phyloP scores from a whole-genome alignment of 2,797 vertebrate genomes.

The Lacerta viridis region DNA sequence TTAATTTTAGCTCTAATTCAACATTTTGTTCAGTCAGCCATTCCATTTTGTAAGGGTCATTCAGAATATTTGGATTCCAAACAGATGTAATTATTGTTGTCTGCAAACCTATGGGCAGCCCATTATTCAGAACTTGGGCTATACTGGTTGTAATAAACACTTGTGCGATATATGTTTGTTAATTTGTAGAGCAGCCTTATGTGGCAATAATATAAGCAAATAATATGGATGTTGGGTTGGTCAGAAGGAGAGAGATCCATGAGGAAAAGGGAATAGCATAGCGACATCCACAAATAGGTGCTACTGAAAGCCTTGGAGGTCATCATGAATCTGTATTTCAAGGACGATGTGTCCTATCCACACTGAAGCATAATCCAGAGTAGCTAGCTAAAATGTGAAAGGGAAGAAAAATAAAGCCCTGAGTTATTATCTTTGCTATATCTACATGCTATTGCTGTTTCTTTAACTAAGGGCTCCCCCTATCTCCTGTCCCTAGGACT shows the following conservation, averaged over 20 bases:
- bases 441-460: not conserved
- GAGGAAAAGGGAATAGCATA: not conserved
- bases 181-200: not conserved
- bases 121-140: not conserved
- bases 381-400: not conserved
- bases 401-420: not conserved
- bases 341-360: not conserved
- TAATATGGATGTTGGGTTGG: not conserved
- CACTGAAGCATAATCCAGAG: not conserved
- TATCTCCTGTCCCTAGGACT: not conserved
- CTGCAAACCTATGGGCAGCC: not conserved
- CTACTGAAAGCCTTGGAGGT: not conserved
- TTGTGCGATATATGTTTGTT: not conserved
- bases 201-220: not conserved
- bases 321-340: not conserved
- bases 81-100: not conserved
- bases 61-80: not conserved
- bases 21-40: not conserved
- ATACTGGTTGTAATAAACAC: not conserved
- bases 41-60: not conserved
- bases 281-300: not conserved
- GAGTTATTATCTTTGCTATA: not conserved
- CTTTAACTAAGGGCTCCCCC: not conserved
- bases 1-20: not conserved
- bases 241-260: not conserved